Conservation (phyloP, 1,140 invertebrate genomes). For the Microvelia longipes region DNA sequence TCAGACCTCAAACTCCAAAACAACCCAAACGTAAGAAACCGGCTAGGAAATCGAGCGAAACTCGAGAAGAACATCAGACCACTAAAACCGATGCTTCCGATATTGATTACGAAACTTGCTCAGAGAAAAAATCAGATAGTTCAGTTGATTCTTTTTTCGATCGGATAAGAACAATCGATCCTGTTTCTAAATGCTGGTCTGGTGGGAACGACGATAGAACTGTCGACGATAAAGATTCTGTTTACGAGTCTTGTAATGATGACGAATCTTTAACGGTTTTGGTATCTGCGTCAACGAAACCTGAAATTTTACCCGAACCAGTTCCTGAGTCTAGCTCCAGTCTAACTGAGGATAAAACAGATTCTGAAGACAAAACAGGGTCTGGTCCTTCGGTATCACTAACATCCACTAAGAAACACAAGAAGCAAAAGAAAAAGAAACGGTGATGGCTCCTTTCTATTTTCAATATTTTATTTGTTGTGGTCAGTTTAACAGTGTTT, state of each 20-base stretch:
- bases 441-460: slow-evolving; percentile 13
- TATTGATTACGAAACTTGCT: slow-evolving; percentile 12
- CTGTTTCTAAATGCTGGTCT: not conserved
- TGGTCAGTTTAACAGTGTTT: no score
- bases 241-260: slow-evolving; percentile 21
- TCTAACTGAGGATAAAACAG: slow-evolving; percentile 15
- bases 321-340: slow-evolving; percentile 6
- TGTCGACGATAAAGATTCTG: slow-evolving; percentile 17
- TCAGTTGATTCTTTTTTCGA: slow-evolving; percentile 10
- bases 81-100: slow-evolving; percentile 5
- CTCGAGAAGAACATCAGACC: not conserved
- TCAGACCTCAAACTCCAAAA: slow-evolving; percentile 5
- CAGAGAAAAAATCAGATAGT: slow-evolving; percentile 15
- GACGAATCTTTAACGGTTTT: slow-evolving; percentile 8
- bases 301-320: slow-evolving; percentile 2
- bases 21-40: slow-evolving; percentile 13
- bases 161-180: not conserved
- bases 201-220: slow-evolving; percentile 4
- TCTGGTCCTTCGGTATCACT: not conserved
- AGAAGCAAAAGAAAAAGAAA: slow-evolving; percentile 19
- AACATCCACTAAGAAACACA: slow-evolving; percentile 12
- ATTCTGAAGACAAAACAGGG: slow-evolving; percentile 19
- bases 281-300: slow-evolving; percentile 10
- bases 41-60: slow-evolving; percentile 1
- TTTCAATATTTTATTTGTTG: no score